phyloP scores from a whole-genome alignment of 2,797 vertebrate genomes.

The Melanotaenia nigrans region DNA sequence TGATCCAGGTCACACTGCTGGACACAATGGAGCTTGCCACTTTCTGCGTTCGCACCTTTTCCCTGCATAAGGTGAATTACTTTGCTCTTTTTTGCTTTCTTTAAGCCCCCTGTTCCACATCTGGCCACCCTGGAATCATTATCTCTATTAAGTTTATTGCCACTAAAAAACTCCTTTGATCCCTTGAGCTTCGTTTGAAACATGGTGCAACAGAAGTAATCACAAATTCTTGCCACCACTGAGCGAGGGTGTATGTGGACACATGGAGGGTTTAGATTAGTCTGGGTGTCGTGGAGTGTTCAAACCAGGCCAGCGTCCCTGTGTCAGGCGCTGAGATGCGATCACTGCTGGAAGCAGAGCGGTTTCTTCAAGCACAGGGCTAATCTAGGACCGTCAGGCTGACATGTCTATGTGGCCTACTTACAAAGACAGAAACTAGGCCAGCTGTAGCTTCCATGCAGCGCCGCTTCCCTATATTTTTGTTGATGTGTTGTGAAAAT shows the following conservation, averaged over 20 bases:
- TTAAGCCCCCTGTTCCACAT: conserved; percentile 13
- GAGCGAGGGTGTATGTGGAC: conserved; percentile 24
- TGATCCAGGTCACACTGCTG: conserved; percentile 92
- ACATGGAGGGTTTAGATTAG: conserved; percentile 52
- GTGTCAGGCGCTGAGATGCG: conserved; percentile 63
- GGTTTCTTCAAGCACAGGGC: conserved; percentile 57
- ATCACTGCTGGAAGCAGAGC: conserved; percentile 70
- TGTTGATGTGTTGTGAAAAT: conserved; percentile 51
- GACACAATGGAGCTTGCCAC: conserved; percentile 97
- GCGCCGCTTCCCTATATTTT: conserved; percentile 37
- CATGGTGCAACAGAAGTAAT: conserved; percentile 26
- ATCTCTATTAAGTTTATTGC: conserved; percentile 19
- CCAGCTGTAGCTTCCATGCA: conserved; percentile 58
- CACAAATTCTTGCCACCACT: conserved; percentile 15
- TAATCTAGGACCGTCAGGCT: conserved; percentile 66
- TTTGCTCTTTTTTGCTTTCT: conserved; percentile 4
- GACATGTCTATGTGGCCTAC: conserved; percentile 71
- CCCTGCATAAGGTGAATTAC: conserved; percentile 91
- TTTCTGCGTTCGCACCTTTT: conserved; percentile 94
- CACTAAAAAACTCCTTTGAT: conserved; percentile 29
- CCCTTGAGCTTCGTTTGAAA: conserved; percentile 21
- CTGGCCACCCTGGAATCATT: conserved; percentile 25
- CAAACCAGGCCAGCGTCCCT: conserved; percentile 63
- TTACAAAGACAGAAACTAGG: conserved; percentile 74
- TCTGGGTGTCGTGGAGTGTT: conserved; percentile 41